Base-by-base conservation (phyloP, 2,888 invertebrate species). In the Rhingia campestris region DNA sequence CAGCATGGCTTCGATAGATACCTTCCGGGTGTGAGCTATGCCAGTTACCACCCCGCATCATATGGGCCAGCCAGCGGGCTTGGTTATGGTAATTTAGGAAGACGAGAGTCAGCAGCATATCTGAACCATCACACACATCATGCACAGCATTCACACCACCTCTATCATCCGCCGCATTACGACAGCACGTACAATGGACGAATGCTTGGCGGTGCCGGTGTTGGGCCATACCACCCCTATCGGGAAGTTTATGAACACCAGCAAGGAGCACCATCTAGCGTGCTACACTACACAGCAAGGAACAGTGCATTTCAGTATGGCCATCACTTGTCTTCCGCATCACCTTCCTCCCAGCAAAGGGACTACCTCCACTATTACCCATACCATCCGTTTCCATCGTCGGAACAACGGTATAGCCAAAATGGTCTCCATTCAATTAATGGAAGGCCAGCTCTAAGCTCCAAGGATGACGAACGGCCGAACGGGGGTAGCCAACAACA, bases 221-320 rank as follows among this genome's bases (percentile, higher is more conserved):
- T 61, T 73, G 49, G 49, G 47, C 67, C 87, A 2, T 87, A 86
- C 54, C 86, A 81, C 32, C 86, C 84, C 1, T 84, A 75, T 59
- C 59, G 80, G 12, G 80, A 74, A 14, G 54, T 32, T n/a, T 84
- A 80, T 35, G 84, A 84, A 22, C 70, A 75, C n/a, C 89, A 89
- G 58, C 90, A 88, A 77, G 86, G 88, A 63, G 86, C 89, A 61
- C 89, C 90, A 53, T 88, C 90, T 47, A 89, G 89, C 64, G 89
- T 90, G 51, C 85, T 90, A 30, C 90, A 90, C 72, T 90, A 90
- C 81, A 89, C 90, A 32, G 88, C 89, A 54, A 87, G 88, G 32
- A 79, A 37, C 3, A 49, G 64, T 54, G 45, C 81, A 14, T 76
- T 81, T 12, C 81, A 74, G n/a, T 84, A 84, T 75, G 84, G 74